Conservation (phyloP, 2,113 vertebrate genomes). For the Aldabrachelys gigantea region DNA sequence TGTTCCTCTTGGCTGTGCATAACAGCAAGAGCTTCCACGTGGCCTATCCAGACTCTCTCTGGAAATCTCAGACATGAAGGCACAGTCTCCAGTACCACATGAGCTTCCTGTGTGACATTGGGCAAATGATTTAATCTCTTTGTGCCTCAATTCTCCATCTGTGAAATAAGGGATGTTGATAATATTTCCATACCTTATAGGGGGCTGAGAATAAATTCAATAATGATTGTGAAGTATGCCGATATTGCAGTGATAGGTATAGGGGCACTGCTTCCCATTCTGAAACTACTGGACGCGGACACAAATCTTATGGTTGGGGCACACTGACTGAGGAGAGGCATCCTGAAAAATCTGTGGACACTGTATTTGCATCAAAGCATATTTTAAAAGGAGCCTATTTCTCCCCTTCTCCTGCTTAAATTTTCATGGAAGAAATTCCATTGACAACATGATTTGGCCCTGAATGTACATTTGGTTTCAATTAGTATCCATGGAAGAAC, state of each 20-base stretch:
- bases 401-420: not conserved
- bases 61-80: not conserved
- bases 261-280: not conserved
- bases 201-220: not conserved
- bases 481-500: not conserved
- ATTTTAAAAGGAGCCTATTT: not conserved
- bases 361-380: not conserved
- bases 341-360: not conserved
- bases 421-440: not conserved
- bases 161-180: not conserved
- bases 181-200: not conserved
- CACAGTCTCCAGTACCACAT: not conserved
- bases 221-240: not conserved
- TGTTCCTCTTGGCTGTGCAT: not conserved
- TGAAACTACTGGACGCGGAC: not conserved
- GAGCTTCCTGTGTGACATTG: not conserved
- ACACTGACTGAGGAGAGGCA: not conserved
- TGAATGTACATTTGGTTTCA: conserved; percentile 1
- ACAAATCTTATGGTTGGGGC: not conserved
- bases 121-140: not conserved
- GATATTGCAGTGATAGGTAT: not conserved
- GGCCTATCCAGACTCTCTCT: not conserved
- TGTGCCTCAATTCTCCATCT: not conserved
- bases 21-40: not conserved
- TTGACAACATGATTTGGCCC: not conserved